phyloP scores from a whole-genome alignment of 1,140 invertebrate genomes.

The Micrasema minimum region DNA sequence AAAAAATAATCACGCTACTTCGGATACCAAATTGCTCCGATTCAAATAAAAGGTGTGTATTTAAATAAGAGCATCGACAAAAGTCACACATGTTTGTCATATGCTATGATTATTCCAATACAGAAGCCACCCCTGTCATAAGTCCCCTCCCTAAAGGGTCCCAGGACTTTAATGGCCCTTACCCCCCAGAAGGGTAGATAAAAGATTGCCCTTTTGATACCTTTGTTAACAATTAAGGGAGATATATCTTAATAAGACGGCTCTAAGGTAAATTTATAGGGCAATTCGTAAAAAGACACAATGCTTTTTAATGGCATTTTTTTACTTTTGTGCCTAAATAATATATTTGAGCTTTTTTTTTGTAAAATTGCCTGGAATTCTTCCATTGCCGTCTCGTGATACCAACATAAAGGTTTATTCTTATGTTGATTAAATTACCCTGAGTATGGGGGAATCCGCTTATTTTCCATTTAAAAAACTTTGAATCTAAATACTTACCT shows the following conservation, averaged over 20 bases:
- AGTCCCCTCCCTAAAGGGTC: neutral
- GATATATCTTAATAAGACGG: conserved; percentile 8
- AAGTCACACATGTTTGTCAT: conserved; percentile 17
- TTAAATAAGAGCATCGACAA: neutral
- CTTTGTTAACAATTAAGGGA: conserved; percentile 25
- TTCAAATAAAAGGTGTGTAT: too few relatives aligned
- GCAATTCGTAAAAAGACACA: conserved; percentile 11
- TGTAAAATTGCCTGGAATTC: too few relatives aligned
- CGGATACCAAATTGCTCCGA: too few relatives aligned
- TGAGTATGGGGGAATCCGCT: too few relatives aligned
- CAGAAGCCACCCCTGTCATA: conserved; percentile 22
- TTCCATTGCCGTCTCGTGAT: too few relatives aligned
- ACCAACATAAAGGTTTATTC: too few relatives aligned
- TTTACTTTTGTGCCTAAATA: too few relatives aligned
- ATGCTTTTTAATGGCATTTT: neutral
- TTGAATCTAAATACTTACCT: too few relatives aligned
- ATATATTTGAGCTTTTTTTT: too few relatives aligned
- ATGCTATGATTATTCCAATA: conserved; percentile 3
- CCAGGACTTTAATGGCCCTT: conserved; percentile 1
- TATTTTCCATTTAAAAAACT: too few relatives aligned
- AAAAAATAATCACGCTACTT: too few relatives aligned
- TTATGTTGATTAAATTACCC: too few relatives aligned
- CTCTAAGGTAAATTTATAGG: conserved; percentile 7
- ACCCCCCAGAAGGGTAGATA: conserved; percentile 16
- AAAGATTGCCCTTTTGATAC: conserved; percentile 24